Evolutionary conservation across 2,888 invertebrate species (phyloP), one percentile per base, ranked within the genome.

Genomic region (Apamea monoglypha): DNA sequence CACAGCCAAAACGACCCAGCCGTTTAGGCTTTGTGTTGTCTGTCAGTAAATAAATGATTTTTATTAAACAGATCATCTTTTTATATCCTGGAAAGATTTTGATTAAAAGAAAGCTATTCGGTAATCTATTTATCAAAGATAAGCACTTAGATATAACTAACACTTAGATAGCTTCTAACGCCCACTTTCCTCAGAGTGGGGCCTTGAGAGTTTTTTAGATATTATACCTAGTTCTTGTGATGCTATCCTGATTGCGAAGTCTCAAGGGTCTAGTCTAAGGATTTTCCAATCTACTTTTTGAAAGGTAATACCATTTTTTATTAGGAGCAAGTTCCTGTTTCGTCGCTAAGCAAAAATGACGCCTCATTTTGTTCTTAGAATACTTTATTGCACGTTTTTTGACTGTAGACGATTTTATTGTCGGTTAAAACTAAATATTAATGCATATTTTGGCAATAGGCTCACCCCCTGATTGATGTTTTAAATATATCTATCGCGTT

Each of bases 221-320:
- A 84, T 72, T 47, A 8, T 59, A 29, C 53, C 53, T 68, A 75
- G 74, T 63, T 85, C n/a, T 71, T 64, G 29, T 25, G 71, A 77
- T 47, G 75, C 36, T 79, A 77, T 81, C 78, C 50, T 69, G 76
- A 81, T 88, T 68, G 40, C 66, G 14, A 44, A 64, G 64, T 81
- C 86, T 88, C 78, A 50, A 86, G 86, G 68, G 76, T 29, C 75
- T 77, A 74, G 69, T 84, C 40, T 61, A 64, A 71, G 63, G 47
- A 87, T 77, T 85, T 81, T 82, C 88, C 82, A 85, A 86, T 86
- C 70, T 74, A 79, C 66, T 79, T 79, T 78, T 74, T 74, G 69
- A 76, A 80, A 85, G 72, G 75, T 83, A 73, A 70, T 69, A 70
- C 72, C 50, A 73, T 56, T 75, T 68, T 75, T 75, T 73, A 73